Conservation (phyloP, 2,797 vertebrate species). For the Sebastes vulpes region DNA sequence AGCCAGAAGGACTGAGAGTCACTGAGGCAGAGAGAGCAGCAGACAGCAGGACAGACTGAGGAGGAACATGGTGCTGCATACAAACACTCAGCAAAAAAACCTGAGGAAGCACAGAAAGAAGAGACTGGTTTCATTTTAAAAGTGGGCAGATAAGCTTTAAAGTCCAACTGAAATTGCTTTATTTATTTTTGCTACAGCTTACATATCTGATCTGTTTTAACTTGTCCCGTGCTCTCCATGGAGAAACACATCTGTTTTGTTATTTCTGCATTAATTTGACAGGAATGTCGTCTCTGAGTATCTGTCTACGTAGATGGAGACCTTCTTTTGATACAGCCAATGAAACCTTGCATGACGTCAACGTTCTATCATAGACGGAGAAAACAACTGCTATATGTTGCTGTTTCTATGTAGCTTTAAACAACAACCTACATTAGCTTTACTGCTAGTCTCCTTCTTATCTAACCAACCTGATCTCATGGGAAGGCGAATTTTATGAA, state of each 20-base stretch:
- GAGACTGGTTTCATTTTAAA: neutral
- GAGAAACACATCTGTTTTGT: neutral
- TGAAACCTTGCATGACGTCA: neutral
- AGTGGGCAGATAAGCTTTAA: neutral
- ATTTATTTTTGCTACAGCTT: neutral
- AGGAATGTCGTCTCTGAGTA: too few species aligned
- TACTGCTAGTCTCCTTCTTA: neutral
- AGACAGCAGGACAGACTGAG: slow-evolving; percentile 47
- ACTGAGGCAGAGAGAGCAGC: slow-evolving; percentile 40
- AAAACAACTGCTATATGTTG: too few species aligned
- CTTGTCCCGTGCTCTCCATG: neutral
- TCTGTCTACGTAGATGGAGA: neutral
- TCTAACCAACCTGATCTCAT: too few species aligned
- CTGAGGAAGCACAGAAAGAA: neutral
- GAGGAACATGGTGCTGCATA: slow-evolving; percentile 45
- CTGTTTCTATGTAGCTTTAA: neutral
- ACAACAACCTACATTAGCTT: neutral
- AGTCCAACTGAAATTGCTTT: neutral
- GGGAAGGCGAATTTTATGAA: too few species aligned
- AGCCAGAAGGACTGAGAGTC: slow-evolving; percentile 41
- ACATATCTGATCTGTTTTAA: neutral
- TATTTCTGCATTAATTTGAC: neutral
- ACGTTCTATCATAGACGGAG: neutral
- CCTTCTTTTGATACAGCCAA: neutral
- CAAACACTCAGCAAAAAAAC: slow-evolving; percentile 5